Evolutionary conservation across 53 echinoderm and acorn worm genomes (phyloP).

Genomic region (Echinometra lucunter): DNA sequence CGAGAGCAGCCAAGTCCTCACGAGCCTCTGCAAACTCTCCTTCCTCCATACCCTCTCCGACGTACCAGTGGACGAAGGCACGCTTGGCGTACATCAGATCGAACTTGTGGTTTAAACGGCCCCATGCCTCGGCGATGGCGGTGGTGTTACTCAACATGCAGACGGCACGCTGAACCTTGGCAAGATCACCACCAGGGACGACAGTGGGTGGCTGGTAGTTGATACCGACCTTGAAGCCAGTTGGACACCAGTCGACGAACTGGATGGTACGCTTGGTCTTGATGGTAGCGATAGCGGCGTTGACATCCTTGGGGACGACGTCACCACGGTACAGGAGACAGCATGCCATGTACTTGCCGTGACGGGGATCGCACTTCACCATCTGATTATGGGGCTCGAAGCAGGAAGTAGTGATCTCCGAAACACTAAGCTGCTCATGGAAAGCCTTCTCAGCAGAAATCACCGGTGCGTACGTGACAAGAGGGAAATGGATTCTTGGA

Average conservation of each 20-base stretch:
- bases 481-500: conserved; percentile 85
- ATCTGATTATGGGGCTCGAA: conserved; percentile 90
- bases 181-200: conserved; percentile 89
- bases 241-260: conserved; percentile 99
- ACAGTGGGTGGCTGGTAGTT: conserved; percentile 95
- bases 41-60: conserved; percentile 96
- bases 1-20: conserved; percentile 94
- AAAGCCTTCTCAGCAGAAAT: conserved; percentile 85
- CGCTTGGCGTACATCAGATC: conserved; percentile 99
- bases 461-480: conserved; percentile 82
- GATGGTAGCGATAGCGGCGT: conserved; percentile 91
- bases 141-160: conserved; percentile 99
- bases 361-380: conserved; percentile 97
- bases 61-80: conserved; percentile 98
- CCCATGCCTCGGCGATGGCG: conserved; percentile 96
- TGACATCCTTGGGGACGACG: conserved; percentile 96
- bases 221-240: conserved; percentile 96
- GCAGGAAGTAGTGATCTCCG: conserved; percentile 67
- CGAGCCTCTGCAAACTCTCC: conserved; percentile 97
- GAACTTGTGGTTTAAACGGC: conserved; percentile 95
- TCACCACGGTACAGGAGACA: conserved; percentile 95
- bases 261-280: conserved; percentile 97
- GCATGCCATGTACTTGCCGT: conserved; percentile 98
- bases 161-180: conserved; percentile 93
- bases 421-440: conserved; percentile 80